These are phyloP conservation scores for Axinella damicornis DNA, from an alignment of 37 sponge, comb jelly and placozoan genomes.

Conservation along the genomic window DNA sequence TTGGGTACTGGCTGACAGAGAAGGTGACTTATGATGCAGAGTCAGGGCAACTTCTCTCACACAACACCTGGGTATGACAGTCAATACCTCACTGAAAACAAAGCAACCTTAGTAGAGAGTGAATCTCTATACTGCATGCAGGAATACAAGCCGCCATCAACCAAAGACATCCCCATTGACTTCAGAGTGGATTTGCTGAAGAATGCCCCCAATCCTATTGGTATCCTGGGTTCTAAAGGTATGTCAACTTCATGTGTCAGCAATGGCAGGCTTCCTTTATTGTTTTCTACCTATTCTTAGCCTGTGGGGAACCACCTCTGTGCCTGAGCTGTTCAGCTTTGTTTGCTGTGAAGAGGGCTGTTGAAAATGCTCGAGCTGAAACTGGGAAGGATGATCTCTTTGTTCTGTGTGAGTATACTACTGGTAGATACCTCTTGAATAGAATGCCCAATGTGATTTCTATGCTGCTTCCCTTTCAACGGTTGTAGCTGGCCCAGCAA, in stretches of 20 bases:
- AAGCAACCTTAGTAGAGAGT: neutral
- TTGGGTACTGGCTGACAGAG: conserved; percentile 89
- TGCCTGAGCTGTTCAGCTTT: conserved; percentile 74
- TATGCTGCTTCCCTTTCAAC: neutral
- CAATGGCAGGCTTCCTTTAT: no score
- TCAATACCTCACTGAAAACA: neutral
- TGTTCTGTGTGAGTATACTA: neutral
- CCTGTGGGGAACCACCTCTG: conserved; percentile 83
- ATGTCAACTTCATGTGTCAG: no score
- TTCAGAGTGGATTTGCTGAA: conserved; percentile 76
- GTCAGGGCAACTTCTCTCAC: conserved; percentile 70
- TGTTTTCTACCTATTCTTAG: conserved; percentile 27
- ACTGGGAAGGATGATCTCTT: conserved; percentile 10
- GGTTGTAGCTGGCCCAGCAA: conserved; percentile 82
- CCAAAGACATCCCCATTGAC: conserved; percentile 81
- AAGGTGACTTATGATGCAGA: conserved; percentile 57
- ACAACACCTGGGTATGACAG: conserved; percentile 95
- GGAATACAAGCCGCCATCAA: conserved; percentile 88
- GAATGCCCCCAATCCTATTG: conserved; percentile 85
- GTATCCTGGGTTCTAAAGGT: conserved; percentile 82
- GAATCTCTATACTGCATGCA: conserved; percentile 3
- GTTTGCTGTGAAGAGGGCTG: conserved; percentile 81
- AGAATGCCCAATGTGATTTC: neutral
- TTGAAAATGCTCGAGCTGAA: conserved; percentile 64
- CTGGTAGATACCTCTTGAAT: neutral